Evolutionary conservation across 1,140 invertebrate genomes (phyloP), one percentile per base, ranked within the genome.

Genomic region (Cotesia vestalis): DNA sequence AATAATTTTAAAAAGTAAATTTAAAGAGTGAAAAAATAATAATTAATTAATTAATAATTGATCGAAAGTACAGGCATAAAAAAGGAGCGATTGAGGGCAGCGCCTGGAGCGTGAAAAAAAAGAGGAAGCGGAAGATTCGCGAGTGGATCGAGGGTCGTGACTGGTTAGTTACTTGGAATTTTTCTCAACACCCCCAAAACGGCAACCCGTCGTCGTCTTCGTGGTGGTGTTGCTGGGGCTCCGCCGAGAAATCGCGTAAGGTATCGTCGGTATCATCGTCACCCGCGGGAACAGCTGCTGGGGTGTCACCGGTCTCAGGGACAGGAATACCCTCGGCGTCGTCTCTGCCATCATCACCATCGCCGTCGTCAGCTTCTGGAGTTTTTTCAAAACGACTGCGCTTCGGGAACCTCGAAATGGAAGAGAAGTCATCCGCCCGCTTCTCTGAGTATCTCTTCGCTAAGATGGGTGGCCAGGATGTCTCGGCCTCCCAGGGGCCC

Each of bases 371-470:
- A 59, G 4, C 57, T 27, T 20, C 27, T 9, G 27, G 3, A 20
- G 5, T 1, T 11, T 59, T 1, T 11, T 59, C 9, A 20, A 20
- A 59, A 20, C 17, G 12, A 55, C 17, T 12, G 5, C 53, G 53
- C 40, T 6, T 12, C 17, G 11, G 79, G 75, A 75, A 75, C 70
- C 76, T 78, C 81, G 80, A 85, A 78, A 87, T 87, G 85, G 85
- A 87, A 79, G 85, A 87, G 77, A 87, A 87, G 78, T 83, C 82
- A 79, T 86, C 85, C 79, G 84, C 85, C 71, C 81, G 81, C 74
- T 91, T 91, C 89, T 91, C 91, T 91, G 92, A 92, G 83, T 92
- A 92, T 85, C 87, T 92, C 81, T 92, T 92, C 84, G 90, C 91
- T 82, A 92, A 92, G 89, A 92, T 93, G 90, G 89, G 89, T 78